Percentiles rank a stretch among this genome's conserved stretches.
These are phyloP conservation scores for Albula goreensis DNA, from an alignment of 2,113 vertebrate species.

Conservation along the genomic window DNA sequence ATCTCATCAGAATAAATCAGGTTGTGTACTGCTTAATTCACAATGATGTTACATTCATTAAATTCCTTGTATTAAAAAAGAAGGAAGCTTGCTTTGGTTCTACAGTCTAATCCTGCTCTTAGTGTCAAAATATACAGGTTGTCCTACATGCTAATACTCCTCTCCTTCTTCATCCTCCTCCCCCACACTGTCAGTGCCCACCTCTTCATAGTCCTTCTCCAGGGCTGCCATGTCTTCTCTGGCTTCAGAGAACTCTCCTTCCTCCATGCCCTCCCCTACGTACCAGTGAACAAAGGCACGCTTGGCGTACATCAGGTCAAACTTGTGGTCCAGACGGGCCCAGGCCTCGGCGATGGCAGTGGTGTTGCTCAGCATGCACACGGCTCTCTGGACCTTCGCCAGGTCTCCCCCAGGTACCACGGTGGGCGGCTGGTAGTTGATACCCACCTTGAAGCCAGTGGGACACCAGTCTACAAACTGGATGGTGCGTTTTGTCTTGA, in stretches of 20 bases:
- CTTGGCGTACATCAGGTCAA: constrained; percentile 84
- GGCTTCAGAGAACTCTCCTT: constrained; percentile 82
- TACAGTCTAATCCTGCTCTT: too few species aligned
- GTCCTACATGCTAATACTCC: constrained; percentile 63
- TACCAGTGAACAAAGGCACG: constrained; percentile 30
- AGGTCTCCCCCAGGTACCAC: constrained; percentile 69
- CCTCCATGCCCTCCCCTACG: constrained; percentile 11
- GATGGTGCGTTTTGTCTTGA: constrained; percentile 62
- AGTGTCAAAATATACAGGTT: too few species aligned
- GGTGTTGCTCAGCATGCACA: constrained; percentile 73
- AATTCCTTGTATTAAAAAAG: too few species aligned
- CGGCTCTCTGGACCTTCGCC: constrained; percentile 68
- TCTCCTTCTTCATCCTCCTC: constrained; percentile 79
- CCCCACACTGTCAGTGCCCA: constrained; percentile 77
- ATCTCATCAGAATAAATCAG: too few species aligned
- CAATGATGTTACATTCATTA: too few species aligned
- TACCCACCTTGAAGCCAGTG: constrained; percentile 80
- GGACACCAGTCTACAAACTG: constrained; percentile 86
- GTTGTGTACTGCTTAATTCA: too few species aligned
- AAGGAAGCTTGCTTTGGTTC: too few species aligned
- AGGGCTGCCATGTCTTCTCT: constrained; percentile 86
- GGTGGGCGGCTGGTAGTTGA: constrained; percentile 73
- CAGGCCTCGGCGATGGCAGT: constrained; percentile 48
- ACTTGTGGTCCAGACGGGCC: constrained; percentile 66
- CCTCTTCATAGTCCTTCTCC: constrained; percentile 89